Conservation (phyloP, 37 sponge, comb jelly and placozoan species). For the Ephydatia muelleri region DNA sequence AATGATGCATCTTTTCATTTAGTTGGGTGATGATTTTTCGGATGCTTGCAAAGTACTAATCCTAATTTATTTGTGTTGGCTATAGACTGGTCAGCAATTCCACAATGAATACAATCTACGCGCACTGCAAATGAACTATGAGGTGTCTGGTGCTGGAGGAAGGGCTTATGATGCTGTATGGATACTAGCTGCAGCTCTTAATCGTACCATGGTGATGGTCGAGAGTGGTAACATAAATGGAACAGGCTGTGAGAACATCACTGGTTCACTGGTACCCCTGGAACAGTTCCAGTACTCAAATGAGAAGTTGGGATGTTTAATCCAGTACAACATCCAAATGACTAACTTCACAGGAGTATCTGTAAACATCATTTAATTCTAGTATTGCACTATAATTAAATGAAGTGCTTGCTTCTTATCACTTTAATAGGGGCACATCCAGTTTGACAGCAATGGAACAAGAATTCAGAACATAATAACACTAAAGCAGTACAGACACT, state of each 20-base stretch:
- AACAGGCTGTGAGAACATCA: neutral
- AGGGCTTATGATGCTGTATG: slow-evolving; percentile 42
- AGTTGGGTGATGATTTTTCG: too few relatives aligned
- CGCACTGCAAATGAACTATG: neutral
- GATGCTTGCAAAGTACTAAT: too few relatives aligned
- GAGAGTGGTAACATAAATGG: neutral
- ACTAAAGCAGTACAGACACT: neutral
- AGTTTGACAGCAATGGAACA: slow-evolving; percentile 15
- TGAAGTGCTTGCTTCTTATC: neutral
- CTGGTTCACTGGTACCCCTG: neutral
- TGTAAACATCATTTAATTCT: slow-evolving; percentile 7
- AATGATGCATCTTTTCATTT: too few relatives aligned
- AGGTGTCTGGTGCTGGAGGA: neutral
- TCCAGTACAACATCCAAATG: slow-evolving; percentile 1
- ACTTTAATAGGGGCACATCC: slow-evolving; percentile 17
- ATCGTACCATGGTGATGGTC: neutral
- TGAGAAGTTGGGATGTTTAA: slow-evolving; percentile 25
- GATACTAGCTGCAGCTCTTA: slow-evolving; percentile 39
- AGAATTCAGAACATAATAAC: neutral
- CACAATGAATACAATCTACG: neutral
- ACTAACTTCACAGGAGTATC: slow-evolving; percentile 40
- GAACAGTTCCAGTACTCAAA: slow-evolving; percentile 32
- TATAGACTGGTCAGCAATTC: neutral
- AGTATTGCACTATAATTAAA: too few relatives aligned
- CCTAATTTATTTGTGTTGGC: too few relatives aligned